A percentile compares a stretch with the other conserved stretches of the same genome.
Evolutionary conservation across 2,888 invertebrate genomes (phyloP).

Genomic region (Sisyra nigra): DNA sequence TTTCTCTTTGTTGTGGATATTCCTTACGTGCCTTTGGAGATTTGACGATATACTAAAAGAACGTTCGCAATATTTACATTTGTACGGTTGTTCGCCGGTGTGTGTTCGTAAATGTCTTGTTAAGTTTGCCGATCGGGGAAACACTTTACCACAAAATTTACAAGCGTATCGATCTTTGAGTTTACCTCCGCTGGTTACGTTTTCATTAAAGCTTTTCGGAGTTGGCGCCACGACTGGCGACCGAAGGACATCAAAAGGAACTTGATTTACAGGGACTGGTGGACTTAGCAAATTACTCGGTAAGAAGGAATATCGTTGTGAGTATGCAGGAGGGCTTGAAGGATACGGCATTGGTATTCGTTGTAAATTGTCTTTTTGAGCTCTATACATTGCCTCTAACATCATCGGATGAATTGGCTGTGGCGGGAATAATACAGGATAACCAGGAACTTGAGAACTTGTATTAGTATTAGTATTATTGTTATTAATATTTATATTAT

Average conservation of each 20-base stretch:
- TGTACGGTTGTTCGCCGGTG: conserved; percentile 95
- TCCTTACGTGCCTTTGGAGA: conserved; percentile 92
- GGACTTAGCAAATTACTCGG: conserved; percentile 28
- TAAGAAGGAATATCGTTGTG: conserved; percentile 29
- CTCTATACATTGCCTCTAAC: conserved; percentile 51
- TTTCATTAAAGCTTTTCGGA: conserved; percentile 27
- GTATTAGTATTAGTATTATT: conserved; percentile 17
- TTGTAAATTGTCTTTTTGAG: conserved; percentile 35
- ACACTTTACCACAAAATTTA: conserved; percentile 94
- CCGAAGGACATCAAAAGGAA: conserved; percentile 43
- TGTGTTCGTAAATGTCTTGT: conserved; percentile 94
- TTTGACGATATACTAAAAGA: conserved; percentile 99
- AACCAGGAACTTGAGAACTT: conserved; percentile 21
- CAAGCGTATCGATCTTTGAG: conserved; percentile 88
- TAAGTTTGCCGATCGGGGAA: conserved; percentile 92
- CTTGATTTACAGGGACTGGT: conserved; percentile 23
- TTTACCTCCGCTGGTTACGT: conserved; percentile 37
- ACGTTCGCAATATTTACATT: conserved; percentile 96
- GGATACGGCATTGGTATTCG: conserved; percentile 42
- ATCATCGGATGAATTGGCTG: conserved; percentile 53
- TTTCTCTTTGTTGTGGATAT: conserved; percentile 97
- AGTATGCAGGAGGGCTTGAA: conserved; percentile 27
- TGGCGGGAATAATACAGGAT: conserved; percentile 36
- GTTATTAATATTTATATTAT: conserved; percentile 15
- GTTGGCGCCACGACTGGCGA: conserved; percentile 17